A percentile compares a stretch with the other conserved stretches of the same genome.
Evolutionary conservation across 2,888 invertebrate genomes (phyloP).

Genomic region (Emmelina monodactyla): DNA sequence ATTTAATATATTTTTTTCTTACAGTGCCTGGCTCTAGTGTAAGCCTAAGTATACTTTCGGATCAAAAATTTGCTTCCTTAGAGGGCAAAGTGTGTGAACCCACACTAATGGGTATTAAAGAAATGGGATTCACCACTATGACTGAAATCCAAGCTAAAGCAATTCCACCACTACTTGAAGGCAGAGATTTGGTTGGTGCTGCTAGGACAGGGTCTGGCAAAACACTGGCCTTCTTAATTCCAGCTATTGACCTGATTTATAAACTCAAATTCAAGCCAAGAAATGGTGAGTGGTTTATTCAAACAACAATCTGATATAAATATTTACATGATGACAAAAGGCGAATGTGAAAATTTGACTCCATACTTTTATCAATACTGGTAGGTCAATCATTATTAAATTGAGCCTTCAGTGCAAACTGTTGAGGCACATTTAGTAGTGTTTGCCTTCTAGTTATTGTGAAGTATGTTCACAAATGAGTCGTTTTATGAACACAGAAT

Average conservation of each 20-base stretch:
- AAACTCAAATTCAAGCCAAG: slow-evolving; percentile 92
- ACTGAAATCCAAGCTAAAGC: slow-evolving; percentile 94
- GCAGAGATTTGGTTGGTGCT: slow-evolving; percentile 91
- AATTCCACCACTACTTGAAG: slow-evolving; percentile 89
- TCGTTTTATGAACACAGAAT: slow-evolving; percentile 56
- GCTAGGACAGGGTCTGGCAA: slow-evolving; percentile 98
- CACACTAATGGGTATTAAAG: slow-evolving; percentile 82
- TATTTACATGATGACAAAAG: slow-evolving; percentile 63
- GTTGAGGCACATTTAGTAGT: slow-evolving; percentile 46
- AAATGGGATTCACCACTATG: slow-evolving; percentile 95
- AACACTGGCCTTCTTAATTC: slow-evolving; percentile 94
- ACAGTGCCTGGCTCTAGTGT: slow-evolving; percentile 71
- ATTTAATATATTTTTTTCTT: too few species aligned
- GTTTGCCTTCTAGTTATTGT: slow-evolving; percentile 20
- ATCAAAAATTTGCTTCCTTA: slow-evolving; percentile 64
- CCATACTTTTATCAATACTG: slow-evolving; percentile 25
- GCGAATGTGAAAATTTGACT: slow-evolving; percentile 67
- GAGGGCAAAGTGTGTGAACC: slow-evolving; percentile 78
- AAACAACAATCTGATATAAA: not conserved
- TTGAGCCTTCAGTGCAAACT: slow-evolving; percentile 39
- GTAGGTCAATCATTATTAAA: slow-evolving; percentile 21
- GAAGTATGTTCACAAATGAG: slow-evolving; percentile 31
- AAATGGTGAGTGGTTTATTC: slow-evolving; percentile 71
- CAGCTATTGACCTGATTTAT: slow-evolving; percentile 91
- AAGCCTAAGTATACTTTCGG: slow-evolving; percentile 68